A percentile compares a stretch with the other conserved stretches of the same genome.
phyloP scores from a whole-genome alignment of 2,113 vertebrate species.

The Galbula dea region DNA sequence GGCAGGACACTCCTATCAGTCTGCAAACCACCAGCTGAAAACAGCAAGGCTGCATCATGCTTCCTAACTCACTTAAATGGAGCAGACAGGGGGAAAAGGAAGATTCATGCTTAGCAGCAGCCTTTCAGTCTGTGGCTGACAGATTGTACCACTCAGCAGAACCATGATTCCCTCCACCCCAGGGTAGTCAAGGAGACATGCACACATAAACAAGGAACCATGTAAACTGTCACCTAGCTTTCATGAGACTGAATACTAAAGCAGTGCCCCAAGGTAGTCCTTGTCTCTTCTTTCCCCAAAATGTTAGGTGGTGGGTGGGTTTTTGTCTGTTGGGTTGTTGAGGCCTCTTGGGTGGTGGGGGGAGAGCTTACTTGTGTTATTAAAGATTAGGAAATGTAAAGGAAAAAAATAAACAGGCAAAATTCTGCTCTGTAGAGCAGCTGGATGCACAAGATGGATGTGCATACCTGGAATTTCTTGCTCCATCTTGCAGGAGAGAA shows the following conservation, averaged over 20 bases:
- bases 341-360: rapidly evolving
- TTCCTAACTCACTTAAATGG: not conserved
- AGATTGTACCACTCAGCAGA: not conserved
- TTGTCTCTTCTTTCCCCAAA: not conserved
- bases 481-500: not conserved
- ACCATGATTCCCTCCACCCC: not conserved
- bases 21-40: not conserved
- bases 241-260: not conserved
- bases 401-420: not conserved
- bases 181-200: not conserved
- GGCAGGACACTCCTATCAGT: not conserved
- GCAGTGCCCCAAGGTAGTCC: not conserved
- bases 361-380: not conserved
- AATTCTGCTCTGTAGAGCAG: not conserved
- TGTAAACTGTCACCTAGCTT: not conserved
- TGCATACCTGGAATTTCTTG: not conserved
- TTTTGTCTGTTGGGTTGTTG: not conserved
- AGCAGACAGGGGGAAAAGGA: not conserved
- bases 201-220: not conserved
- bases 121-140: not conserved
- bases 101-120: not conserved
- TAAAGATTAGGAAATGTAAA: not conserved
- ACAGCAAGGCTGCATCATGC: not conserved
- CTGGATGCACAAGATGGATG: not conserved
- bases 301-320: not conserved